phyloP scores from a whole-genome alignment of 2,797 vertebrate species.

The Malurus splendens region DNA sequence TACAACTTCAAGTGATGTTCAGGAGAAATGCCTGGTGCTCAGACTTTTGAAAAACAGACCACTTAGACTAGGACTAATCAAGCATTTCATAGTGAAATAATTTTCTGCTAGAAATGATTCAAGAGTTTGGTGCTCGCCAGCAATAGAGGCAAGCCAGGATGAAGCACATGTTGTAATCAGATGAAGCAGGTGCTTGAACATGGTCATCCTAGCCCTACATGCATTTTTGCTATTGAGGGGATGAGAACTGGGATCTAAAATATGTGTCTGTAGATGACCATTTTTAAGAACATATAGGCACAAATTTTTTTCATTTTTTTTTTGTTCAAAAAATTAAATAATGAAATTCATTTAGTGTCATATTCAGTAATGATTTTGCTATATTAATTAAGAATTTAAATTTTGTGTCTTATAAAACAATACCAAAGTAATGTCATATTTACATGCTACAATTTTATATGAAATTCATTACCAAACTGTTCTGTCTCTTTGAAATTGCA shows the following conservation, averaged over 20 bases:
- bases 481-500: background rate
- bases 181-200: background rate
- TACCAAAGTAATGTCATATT: background rate
- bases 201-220: background rate
- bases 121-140: background rate
- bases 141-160: background rate
- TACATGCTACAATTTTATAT: background rate
- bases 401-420: background rate
- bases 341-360: background rate
- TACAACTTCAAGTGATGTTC: background rate
- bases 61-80: slow-evolving; percentile 3
- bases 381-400: background rate
- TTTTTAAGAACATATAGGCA: background rate
- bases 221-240: background rate
- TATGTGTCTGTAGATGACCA: background rate
- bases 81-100: background rate
- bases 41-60: background rate
- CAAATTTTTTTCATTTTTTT: background rate
- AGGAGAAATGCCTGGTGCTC: background rate
- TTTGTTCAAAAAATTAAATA: background rate
- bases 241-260: background rate
- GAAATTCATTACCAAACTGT: background rate
- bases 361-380: background rate
- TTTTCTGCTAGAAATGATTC: slow-evolving; percentile 2
- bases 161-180: background rate